These are phyloP conservation scores for Notechis scutatus DNA, from an alignment of 2,113 vertebrate genomes.

Conservation along the genomic window DNA sequence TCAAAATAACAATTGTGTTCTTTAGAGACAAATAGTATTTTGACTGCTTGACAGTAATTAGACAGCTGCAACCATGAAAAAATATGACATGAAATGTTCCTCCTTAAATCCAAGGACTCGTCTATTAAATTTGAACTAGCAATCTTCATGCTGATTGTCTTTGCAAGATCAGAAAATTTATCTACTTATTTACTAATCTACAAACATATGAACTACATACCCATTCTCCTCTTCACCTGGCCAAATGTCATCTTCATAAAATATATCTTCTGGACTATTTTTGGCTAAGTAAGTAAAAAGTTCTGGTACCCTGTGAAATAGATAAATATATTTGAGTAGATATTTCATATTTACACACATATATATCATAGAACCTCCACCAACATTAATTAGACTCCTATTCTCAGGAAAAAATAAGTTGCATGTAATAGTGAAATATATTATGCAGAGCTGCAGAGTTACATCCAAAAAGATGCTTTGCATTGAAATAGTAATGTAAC, in stretches of 20 bases:
- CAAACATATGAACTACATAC: conserved; percentile 62
- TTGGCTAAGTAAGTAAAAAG: conserved; percentile 85
- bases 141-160: background rate
- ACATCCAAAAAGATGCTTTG: background rate
- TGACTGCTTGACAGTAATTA: background rate
- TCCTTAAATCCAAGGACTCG: background rate
- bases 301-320: conserved; percentile 82
- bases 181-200: background rate
- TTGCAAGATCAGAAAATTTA: background rate
- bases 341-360: background rate
- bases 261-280: conserved; percentile 92
- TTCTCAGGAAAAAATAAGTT: background rate
- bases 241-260: conserved; percentile 98
- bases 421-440: background rate
- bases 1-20: background rate
- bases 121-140: background rate
- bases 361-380: background rate
- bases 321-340: conserved; percentile 1
- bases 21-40: background rate
- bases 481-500: background rate
- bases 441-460: background rate
- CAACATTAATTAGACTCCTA: background rate
- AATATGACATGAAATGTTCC: background rate
- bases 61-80: background rate
- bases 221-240: conserved; percentile 88